Evolutionary conservation across 2,113 vertebrate species (phyloP).

Genomic region (Cyanoliseus patagonus): DNA sequence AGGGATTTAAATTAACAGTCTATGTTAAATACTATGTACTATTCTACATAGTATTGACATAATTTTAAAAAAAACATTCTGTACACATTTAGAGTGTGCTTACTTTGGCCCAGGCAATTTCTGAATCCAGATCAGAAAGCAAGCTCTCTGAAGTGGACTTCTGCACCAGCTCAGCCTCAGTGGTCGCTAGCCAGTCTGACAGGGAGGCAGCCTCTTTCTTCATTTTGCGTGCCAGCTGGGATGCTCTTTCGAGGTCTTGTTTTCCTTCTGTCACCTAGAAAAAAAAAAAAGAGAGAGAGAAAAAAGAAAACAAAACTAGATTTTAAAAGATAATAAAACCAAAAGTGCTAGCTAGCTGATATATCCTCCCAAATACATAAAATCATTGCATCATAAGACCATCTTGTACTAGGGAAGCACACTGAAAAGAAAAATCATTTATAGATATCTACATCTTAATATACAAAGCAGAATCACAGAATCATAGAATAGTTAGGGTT

Average conservation of each 20-base stretch:
- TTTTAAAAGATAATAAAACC: background rate
- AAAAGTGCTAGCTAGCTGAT: background rate
- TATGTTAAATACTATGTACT: background rate
- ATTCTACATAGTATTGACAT: background rate
- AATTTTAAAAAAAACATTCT: background rate
- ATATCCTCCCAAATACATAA: background rate
- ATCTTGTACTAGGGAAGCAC: background rate
- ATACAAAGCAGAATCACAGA: background rate
- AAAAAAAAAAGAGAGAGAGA: background rate
- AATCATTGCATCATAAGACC: background rate
- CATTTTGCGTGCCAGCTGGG: constrained; percentile 84
- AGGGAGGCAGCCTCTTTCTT: constrained; percentile 82
- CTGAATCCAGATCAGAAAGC: constrained; percentile 86
- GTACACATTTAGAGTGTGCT: constrained; percentile 35
- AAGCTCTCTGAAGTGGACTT: constrained; percentile 84
- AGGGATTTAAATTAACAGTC: background rate
- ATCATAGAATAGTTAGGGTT: too few relatives aligned
- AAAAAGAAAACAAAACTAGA: background rate
- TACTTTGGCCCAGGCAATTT: constrained; percentile 94
- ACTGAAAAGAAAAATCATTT: background rate
- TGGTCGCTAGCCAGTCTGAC: constrained; percentile 86
- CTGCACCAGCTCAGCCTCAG: constrained; percentile 83
- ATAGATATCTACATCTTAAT: background rate
- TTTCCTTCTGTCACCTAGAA: constrained; percentile 94
- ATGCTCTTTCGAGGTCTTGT: constrained; percentile 90